phyloP scores from a whole-genome alignment of 2,113 vertebrate genomes.

The Lipotes vexillifer region DNA sequence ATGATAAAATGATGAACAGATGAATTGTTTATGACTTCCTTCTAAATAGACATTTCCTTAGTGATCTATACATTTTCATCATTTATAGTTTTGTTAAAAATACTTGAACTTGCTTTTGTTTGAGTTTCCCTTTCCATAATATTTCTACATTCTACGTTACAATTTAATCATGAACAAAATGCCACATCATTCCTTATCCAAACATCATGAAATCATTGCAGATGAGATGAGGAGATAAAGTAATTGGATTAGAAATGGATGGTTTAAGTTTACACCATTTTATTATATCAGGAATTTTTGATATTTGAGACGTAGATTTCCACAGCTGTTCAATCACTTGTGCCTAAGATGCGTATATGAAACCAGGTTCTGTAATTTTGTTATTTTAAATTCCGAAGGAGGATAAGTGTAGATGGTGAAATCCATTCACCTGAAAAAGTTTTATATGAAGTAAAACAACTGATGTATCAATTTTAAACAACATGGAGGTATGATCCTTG shows the following conservation, averaged over 20 bases:
- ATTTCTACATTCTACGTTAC: not conserved
- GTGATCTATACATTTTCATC: not conserved
- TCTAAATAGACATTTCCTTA: not conserved
- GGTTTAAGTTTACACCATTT: constrained; percentile 73
- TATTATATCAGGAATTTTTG: constrained; percentile 74
- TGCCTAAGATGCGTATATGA: not conserved
- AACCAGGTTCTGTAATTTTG: constrained; percentile 30
- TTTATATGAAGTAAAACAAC: not conserved
- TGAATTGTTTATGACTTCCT: not conserved
- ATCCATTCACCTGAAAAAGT: not conserved
- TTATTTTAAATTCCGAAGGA: constrained; percentile 44
- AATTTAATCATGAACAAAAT: constrained; percentile 55
- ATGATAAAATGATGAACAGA: not conserved
- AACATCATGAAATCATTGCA: constrained; percentile 66
- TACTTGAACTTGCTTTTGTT: constrained; percentile 6
- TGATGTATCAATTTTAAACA: not conserved
- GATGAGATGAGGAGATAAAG: constrained; percentile 73
- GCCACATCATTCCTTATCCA: constrained; percentile 38
- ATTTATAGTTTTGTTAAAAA: not conserved
- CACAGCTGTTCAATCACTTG: constrained; percentile 68
- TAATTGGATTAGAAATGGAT: constrained; percentile 71
- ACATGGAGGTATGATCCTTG: not conserved
- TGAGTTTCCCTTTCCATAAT: not conserved
- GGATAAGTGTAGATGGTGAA: not conserved
- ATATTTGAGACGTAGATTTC: constrained; percentile 69